phyloP scores from a whole-genome alignment of 1,140 invertebrate species.

The Sesamia nonagrioides region DNA sequence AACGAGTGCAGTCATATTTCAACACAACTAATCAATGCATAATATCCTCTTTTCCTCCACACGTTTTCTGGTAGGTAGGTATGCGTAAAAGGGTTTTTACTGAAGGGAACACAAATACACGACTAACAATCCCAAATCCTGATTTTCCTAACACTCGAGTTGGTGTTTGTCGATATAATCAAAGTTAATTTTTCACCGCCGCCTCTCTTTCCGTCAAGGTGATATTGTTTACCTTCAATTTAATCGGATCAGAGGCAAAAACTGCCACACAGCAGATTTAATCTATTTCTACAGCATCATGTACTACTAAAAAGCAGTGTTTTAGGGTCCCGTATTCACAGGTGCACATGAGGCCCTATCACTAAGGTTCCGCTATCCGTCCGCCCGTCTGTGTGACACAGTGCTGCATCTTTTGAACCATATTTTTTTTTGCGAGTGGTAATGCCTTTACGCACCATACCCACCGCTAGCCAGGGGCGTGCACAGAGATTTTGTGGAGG shows the following conservation, averaged over 20 bases:
- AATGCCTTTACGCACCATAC: too few relatives aligned
- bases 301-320: background rate
- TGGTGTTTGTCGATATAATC: constrained; percentile 26
- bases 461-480: too few relatives aligned
- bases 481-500: too few relatives aligned
- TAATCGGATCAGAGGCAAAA: constrained; percentile 34
- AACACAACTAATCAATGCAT: background rate
- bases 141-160: background rate
- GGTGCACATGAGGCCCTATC: too few relatives aligned
- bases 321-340: too few relatives aligned
- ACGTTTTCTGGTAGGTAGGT: background rate
- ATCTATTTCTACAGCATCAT: constrained; percentile 31
- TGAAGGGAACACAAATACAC: background rate
- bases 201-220: constrained; percentile 39
- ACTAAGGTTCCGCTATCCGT: too few relatives aligned
- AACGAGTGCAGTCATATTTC: background rate
- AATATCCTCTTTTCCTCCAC: background rate
- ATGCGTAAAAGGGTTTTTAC: background rate
- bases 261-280: constrained; percentile 11
- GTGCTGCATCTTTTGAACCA: too few relatives aligned
- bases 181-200: constrained; percentile 35
- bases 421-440: too few relatives aligned
- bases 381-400: too few relatives aligned
- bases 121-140: background rate
- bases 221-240: constrained; percentile 38